Percentiles rank a stretch among this genome's conserved stretches.
Conservation (phyloP, 30 jellyfish, hydroid and myxozoan species). For the Aurelia coerulea region DNA sequence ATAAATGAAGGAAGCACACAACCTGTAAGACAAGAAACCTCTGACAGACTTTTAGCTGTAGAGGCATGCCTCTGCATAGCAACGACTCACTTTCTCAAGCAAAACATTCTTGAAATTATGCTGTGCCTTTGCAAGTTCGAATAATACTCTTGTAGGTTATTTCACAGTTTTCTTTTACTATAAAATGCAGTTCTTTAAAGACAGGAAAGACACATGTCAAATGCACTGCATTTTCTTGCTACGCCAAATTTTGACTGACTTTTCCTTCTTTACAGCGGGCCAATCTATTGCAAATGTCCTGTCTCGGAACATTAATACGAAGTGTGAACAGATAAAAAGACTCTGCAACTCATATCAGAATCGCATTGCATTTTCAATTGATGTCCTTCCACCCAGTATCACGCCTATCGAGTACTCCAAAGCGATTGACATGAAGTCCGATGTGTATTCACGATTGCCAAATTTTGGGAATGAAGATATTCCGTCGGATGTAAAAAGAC, state of each 20-base stretch:
- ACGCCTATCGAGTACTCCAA: not conserved
- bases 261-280: not conserved
- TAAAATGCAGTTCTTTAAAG: too few species aligned
- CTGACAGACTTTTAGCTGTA: too few species aligned
- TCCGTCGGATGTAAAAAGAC: conserved; percentile 7
- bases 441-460: not conserved
- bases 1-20: too few species aligned
- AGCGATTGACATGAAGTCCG: conserved; percentile 5
- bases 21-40: too few species aligned
- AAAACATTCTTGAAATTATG: not conserved
- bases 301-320: not conserved
- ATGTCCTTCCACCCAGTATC: not conserved
- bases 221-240: too few species aligned
- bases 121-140: not conserved
- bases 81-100: not conserved
- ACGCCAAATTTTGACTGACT: not conserved
- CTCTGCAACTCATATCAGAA: not conserved
- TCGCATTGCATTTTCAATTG: conserved; percentile 1
- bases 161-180: not conserved
- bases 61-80: too few species aligned
- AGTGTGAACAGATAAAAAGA: not conserved
- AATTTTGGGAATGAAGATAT: conserved; percentile 1
- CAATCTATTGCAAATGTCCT: conserved; percentile 1
- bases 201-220: too few species aligned
- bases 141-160: not conserved